These are phyloP conservation scores for Nephotettix cincticeps DNA, from an alignment of 1,140 invertebrate species.

Conservation along the genomic window DNA sequence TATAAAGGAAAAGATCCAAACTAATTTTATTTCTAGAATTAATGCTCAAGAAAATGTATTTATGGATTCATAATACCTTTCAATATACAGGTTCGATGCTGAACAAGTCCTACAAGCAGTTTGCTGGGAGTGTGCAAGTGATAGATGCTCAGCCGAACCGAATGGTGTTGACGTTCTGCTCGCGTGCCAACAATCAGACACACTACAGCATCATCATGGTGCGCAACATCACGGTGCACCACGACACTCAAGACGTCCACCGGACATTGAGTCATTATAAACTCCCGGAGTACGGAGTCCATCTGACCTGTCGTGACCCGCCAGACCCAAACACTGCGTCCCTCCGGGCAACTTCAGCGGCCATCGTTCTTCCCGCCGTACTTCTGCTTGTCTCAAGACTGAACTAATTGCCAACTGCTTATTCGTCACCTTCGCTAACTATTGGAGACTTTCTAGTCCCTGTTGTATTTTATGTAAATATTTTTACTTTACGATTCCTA, in stretches of 20 bases:
- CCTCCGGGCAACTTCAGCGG: neutral
- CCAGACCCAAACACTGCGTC: neutral
- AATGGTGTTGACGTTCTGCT: constrained; percentile 71
- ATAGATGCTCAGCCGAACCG: constrained; percentile 72
- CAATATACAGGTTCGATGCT: constrained; percentile 45
- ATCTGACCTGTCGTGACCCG: neutral
- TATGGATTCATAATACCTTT: too few relatives aligned
- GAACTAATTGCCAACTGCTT: too few relatives aligned
- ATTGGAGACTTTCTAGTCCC: too few relatives aligned
- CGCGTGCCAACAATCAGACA: constrained; percentile 55
- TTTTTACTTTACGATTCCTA: too few relatives aligned
- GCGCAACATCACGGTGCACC: neutral
- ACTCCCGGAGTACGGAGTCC: neutral
- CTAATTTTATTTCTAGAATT: too few relatives aligned
- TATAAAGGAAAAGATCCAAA: too few relatives aligned
- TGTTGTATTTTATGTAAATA: too few relatives aligned
- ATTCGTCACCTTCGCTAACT: too few relatives aligned
- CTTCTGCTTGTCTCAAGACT: too few relatives aligned
- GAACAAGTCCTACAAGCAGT: constrained; percentile 59
- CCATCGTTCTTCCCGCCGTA: too few relatives aligned
- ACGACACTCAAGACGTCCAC: neutral
- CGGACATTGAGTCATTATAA: neutral
- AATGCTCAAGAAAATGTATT: too few relatives aligned
- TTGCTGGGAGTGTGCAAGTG: constrained; percentile 68
- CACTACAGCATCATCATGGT: constrained; percentile 65